phyloP scores from a whole-genome alignment of 2,888 invertebrate genomes.

The Trichopoda pennipes region DNA sequence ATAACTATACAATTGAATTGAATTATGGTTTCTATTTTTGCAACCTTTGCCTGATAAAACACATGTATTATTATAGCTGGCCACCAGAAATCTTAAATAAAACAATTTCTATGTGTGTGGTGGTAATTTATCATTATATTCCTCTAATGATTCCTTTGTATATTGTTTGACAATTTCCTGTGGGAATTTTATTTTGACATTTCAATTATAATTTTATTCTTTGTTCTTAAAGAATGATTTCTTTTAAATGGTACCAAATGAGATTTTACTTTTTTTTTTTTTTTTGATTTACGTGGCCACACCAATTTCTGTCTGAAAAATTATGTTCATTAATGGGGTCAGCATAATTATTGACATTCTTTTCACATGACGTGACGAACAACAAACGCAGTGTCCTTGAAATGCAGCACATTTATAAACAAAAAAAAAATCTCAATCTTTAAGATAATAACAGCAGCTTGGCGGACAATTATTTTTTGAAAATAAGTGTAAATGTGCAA shows the following conservation, averaged over 20 bases:
- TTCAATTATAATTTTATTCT: conserved; percentile 60
- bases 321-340: neutral
- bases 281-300: conserved; percentile 58
- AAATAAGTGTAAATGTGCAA: conserved; percentile 53
- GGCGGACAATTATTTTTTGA: conserved; percentile 12
- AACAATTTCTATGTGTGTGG: conserved; percentile 42
- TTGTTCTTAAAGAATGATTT: neutral
- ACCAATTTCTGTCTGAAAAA: conserved; percentile 30
- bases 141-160: conserved; percentile 2
- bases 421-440: conserved; percentile 18
- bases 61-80: conserved; percentile 22
- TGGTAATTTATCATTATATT: conserved; percentile 11
- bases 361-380: conserved; percentile 37
- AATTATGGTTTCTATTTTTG: conserved; percentile 44
- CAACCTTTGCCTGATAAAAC: conserved; percentile 25
- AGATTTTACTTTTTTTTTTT: conserved; percentile 34
- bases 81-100: conserved; percentile 4
- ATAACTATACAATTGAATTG: conserved; percentile 60
- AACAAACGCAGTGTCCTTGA: conserved; percentile 61
- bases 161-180: conserved; percentile 59
- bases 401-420: conserved; percentile 38
- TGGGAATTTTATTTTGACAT: conserved; percentile 67
- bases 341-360: conserved; percentile 11
- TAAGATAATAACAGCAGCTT: conserved; percentile 17
- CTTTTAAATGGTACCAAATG: conserved; percentile 8